Percentiles rank a stretch among this genome's conserved stretches.
phyloP scores from a whole-genome alignment of 64 coral and sea anemone species.

The Hydrozoanthus tunicans region DNA sequence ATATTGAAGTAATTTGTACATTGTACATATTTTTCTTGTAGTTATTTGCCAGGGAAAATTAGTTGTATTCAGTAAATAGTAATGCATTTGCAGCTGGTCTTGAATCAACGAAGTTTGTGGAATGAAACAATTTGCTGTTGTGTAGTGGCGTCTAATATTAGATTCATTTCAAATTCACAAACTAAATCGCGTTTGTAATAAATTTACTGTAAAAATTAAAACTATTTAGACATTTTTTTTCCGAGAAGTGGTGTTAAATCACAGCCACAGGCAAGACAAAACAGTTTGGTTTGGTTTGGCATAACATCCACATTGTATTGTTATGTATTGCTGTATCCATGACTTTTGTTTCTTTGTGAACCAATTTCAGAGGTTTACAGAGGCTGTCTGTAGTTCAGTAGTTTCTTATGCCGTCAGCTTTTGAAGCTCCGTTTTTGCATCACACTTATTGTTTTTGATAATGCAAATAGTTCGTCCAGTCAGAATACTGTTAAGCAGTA shows the following conservation, averaged over 20 bases:
- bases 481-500: no score
- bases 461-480: no score
- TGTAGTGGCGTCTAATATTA: no score
- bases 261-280: neutral
- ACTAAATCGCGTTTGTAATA: no score
- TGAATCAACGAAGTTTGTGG: neutral
- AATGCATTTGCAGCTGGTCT: neutral
- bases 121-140: neutral
- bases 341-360: neutral
- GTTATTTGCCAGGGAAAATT: neutral
- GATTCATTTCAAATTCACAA: no score
- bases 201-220: no score
- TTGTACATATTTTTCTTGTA: constrained; percentile 58
- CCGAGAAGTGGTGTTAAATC: neutral
- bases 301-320: neutral
- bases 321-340: neutral
- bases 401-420: no score
- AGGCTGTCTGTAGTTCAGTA: no score
- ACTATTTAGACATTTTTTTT: neutral
- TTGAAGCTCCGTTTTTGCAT: no score
- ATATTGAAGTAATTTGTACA: constrained; percentile 33
- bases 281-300: neutral
- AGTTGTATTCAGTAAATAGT: constrained; percentile 8
- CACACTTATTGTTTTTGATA: no score
- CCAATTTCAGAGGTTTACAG: no score